Base-by-base conservation (phyloP, 2,113 vertebrate species). In the Oenanthe melanoleuca region DNA sequence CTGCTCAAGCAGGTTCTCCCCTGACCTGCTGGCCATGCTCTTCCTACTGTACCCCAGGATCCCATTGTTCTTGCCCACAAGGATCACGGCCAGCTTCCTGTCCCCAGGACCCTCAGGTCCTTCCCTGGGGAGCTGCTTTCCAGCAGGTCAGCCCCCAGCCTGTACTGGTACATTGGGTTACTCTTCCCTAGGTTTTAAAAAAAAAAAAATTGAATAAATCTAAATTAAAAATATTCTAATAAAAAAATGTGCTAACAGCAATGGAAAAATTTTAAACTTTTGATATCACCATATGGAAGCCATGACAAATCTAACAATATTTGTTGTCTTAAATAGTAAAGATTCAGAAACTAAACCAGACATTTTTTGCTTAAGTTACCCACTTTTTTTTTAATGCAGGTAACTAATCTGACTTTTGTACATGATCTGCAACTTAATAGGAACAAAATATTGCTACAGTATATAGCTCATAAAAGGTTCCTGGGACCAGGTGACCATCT, bases 11-110 rank as follows among this genome's bases (percentile, higher is more conserved):
- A 72, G 22, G 12, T 14, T 33, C 34, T 64, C 24, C 34, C 59
- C 37, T 0, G 0, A 53, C 6, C 56, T 50, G 44, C 22, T 72
- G 50, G 11, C 57, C 4, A 4, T 37, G 22, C 4, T 44, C 14
- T 28, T 57, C 22, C 34, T 26, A 42, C 37, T 4, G 31, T 34
- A 88, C 5, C 6, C 1, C 44, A 55, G 47, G 40, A 70, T 17
- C 25, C 20, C 16, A 9, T 0, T 20, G 22, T 50, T 57, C 37
- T 6, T 57, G 66, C 34, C 9, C 31, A 50, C 25, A 57, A 33
- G 34, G 21, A 29, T 34, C 34, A 42, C 12, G 31, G 42, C 28
- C 29, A 80, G 25, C 11, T 64, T 19, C 31, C 11, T 16, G 18
- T 19, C 22, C 31, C 18, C 31, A 65, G 42, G 9, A 34, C 34